A percentile compares a stretch with the other conserved stretches of the same genome.
These are phyloP conservation scores for Poeciliopsis occidentalis DNA, from an alignment of 2,113 vertebrate species.

Conservation along the genomic window DNA sequence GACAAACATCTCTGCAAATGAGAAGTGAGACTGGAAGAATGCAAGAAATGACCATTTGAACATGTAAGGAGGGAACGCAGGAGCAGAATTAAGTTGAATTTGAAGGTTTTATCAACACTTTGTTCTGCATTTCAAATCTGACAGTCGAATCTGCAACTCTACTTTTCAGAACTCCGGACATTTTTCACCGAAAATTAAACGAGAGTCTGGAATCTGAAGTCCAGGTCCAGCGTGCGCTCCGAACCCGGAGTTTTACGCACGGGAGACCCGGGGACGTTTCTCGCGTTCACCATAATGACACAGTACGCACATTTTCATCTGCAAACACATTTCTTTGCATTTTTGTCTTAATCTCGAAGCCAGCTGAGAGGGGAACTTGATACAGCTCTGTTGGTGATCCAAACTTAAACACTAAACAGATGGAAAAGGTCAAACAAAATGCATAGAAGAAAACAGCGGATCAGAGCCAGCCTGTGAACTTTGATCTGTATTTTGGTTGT, in stretches of 20 bases:
- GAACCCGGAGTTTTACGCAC: conserved; percentile 28
- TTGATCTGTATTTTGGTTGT: neutral
- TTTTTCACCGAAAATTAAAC: too few relatives aligned
- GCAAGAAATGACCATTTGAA: neutral
- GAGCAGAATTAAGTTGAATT: neutral
- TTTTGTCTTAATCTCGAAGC: neutral
- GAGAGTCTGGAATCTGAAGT: too few relatives aligned
- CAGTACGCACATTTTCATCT: neutral
- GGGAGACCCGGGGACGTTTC: neutral
- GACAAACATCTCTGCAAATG: conserved; percentile 18
- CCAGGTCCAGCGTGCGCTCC: neutral
- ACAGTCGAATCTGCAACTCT: too few relatives aligned
- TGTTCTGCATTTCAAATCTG: too few relatives aligned
- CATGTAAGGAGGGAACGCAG: neutral
- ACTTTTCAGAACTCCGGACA: too few relatives aligned
- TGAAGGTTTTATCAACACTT: neutral
- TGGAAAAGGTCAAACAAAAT: neutral
- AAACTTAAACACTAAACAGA: neutral
- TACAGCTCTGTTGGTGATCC: neutral
- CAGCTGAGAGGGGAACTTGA: neutral
- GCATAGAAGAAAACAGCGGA: too few relatives aligned
- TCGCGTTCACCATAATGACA: conserved; percentile 1
- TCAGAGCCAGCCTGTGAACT: too few relatives aligned
- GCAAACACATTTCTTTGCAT: neutral
- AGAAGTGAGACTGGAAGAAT: conserved; percentile 61